Evolutionary conservation across 2,888 invertebrate genomes (phyloP), one percentile per base, ranked within the genome.

Genomic region (Abscondita cerata): DNA sequence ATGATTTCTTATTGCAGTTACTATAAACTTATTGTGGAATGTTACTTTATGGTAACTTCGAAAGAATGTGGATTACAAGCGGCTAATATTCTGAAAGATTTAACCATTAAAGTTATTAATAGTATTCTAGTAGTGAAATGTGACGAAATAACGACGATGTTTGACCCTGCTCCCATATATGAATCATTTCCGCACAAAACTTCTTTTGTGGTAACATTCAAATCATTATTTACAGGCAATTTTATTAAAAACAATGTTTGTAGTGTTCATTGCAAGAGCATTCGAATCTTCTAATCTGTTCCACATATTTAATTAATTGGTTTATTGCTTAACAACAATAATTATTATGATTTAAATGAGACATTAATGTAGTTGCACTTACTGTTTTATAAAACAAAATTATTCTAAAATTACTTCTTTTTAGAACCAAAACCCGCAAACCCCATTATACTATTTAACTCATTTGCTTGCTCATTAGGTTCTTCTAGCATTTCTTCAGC

Each of bases 401-500:
- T 41, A 12, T 4, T 13, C 19, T 36, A 36, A 36, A 51, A 52
- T 68, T 68, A 74, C 81, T 85, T 89, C 76, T 93, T 95, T 3
- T 91, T 86, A 2, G 90, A 87, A 5, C 94, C 94, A 82, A 97
- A 97, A 0, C 96, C 96, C 5, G 93, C 91, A 78, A 97, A 97
- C 6, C 97, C 97, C 97, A 98, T 98, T 65, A 97, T 89, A 69
- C 92, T 89, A 12, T 94, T 91, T 77, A 98, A 85, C 76, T 95
- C 94, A 40, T 83, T 85, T 20, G 84, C 82, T 38, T 75, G 75
- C 67, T 83, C 84, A 47, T 83, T 83, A 18, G 82, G 82, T n/a
- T 83, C 83, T 0, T 84, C 83, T 9, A 83, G 82, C 6, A 81
- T 80, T 66, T 91, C 91, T 67, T 92, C 91, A 1, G 91, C 85